Evolutionary conservation across 2,797 vertebrate species (phyloP).

Genomic region (Xenops minutus): DNA sequence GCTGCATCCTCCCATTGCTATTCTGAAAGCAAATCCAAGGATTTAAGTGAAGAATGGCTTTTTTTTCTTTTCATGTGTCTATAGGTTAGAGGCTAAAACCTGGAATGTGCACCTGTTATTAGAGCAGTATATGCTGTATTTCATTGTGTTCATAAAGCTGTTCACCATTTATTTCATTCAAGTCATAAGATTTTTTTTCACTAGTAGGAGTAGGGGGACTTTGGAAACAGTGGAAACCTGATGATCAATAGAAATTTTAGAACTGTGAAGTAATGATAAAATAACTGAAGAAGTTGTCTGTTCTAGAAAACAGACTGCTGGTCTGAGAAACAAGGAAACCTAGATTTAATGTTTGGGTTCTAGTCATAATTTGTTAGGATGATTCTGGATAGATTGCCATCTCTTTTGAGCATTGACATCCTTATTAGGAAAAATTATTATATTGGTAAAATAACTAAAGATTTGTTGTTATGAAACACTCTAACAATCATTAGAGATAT

Average conservation of each 20-base stretch:
- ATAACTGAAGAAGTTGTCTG: background rate
- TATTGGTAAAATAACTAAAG: background rate
- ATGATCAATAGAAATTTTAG: background rate
- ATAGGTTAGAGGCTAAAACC: background rate
- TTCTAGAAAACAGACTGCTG: background rate
- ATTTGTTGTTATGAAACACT: background rate
- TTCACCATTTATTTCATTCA: background rate
- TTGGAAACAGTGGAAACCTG: background rate
- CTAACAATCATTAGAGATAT: background rate
- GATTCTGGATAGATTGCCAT: background rate
- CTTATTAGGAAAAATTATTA: background rate
- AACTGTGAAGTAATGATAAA: background rate
- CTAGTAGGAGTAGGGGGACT: background rate
- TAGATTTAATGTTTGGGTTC: background rate
- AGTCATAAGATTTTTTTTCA: background rate
- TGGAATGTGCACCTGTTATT: background rate
- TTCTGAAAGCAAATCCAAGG: background rate
- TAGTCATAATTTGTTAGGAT: background rate
- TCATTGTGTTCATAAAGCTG: background rate
- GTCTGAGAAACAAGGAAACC: background rate
- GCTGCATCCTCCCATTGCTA: fast-evolving
- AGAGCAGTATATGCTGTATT: background rate
- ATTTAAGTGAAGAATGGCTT: background rate
- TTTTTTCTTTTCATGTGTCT: background rate
- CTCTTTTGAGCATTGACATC: background rate